Base-by-base conservation (phyloP, 2,113 vertebrate species). In the Podarcis raffonei region DNA sequence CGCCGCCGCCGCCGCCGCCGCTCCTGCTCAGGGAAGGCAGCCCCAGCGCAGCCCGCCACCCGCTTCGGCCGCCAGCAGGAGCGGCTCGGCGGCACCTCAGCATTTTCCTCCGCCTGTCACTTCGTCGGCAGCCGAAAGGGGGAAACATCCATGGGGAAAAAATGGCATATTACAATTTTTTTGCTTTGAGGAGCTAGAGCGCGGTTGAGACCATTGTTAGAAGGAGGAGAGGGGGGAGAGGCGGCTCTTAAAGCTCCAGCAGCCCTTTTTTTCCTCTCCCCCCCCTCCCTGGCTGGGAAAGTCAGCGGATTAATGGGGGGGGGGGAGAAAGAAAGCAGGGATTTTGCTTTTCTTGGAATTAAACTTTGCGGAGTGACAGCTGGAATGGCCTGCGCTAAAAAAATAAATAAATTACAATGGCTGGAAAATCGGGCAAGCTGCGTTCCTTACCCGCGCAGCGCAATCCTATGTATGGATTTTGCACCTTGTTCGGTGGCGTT, bases 131-230 rank as follows among this genome's bases (percentile, higher is more conserved):
- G 95, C 96, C 95, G 84, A 89, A 90, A 94, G 92, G 81, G 93
- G 95, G 95, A 95, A 94, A 96, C 96, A 94, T 96, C 96, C 97
- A 97, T 97, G 95, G 97, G 59, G 59, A 97, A 97, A 98, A 98
- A 97, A 98, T 98, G 98, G 98, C 98, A 98, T 96, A 98, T 97
- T 98, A 97, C 97, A 98, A 97, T 53, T 11, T 98, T 98, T 97
- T 96, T 97, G 98, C 98, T 97, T 98, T 96, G 98, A 97, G 97
- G 97, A 98, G 97, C 97, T 53, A 97, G 97, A 97, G 98, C 97
- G 97, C 94, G 98, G 98, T 94, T 97, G 97, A 98, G 97, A 99
- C 98, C 98, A 99, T 98, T 98, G 97, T 97, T 80, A 89, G 90
- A 92, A 95, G 89, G 85, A 92, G 91, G 87, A 93, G 92, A 92